Conservation (phyloP, 2,113 vertebrate species). For the Hypomesus transpacificus region DNA sequence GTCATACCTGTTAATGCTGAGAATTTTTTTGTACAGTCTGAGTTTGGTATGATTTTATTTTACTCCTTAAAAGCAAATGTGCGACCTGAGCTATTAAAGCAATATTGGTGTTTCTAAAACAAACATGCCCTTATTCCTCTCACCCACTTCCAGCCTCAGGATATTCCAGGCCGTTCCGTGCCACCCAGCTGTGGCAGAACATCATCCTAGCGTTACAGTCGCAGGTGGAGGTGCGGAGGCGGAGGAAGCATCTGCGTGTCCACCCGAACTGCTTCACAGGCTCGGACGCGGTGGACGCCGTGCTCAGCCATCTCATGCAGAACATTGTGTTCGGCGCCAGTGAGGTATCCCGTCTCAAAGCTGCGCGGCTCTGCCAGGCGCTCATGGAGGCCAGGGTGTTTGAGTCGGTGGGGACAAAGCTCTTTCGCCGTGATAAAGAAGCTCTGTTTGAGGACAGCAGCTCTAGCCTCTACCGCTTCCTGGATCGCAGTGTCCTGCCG, state of each 20-base stretch:
- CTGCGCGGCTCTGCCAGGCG: conserved; percentile 78
- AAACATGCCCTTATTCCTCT: too few relatives aligned
- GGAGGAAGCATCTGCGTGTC: conserved; percentile 68
- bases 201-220: conserved; percentile 77
- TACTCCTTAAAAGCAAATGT: too few relatives aligned
- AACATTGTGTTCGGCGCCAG: conserved; percentile 76
- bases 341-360: conserved; percentile 80
- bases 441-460: conserved; percentile 75
- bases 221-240: conserved; percentile 78
- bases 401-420: conserved; percentile 74
- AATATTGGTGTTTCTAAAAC: too few relatives aligned
- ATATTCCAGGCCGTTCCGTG: conserved; percentile 75
- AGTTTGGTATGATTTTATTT: too few relatives aligned
- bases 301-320: conserved; percentile 84
- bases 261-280: conserved; percentile 78
- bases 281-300: conserved; percentile 78
- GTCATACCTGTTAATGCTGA: too few relatives aligned
- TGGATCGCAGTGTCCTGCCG: too few relatives aligned
- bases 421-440: conserved; percentile 78
- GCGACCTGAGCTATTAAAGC: too few relatives aligned
- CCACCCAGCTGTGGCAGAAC: conserved; percentile 81
- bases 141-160: conserved; percentile 40
- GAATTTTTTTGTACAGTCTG: too few relatives aligned
- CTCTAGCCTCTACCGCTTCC: too few relatives aligned
- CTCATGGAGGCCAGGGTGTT: conserved; percentile 86